Base-by-base conservation (phyloP, 2,888 invertebrate species). In the Metalampra italica region DNA sequence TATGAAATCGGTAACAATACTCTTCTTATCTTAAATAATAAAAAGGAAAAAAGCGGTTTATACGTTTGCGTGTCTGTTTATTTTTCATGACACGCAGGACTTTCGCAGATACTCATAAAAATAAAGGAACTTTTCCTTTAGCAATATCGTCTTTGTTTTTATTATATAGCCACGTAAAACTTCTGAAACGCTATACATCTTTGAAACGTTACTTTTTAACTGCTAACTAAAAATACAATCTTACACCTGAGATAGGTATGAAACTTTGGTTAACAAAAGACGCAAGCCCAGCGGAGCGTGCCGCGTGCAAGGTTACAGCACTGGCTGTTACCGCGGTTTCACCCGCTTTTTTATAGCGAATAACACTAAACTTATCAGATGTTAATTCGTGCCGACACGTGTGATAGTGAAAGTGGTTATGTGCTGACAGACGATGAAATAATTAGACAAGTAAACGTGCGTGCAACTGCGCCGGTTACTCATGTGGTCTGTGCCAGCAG, bases 351-450 rank as follows among this genome's bases (percentile, higher is more conserved):
- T 37, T 48, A 44, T 39, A 29, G 43, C 47, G 15, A 47, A 42
- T 38, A 30, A 38, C 38, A 55, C 56, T n/a, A n/a, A n/a, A n/a
- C n/a, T 59, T 60, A 69, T 66, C 66, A 63, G 65, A 68, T 67
- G 57, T 56, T 66, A 61, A 64, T 64, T 64, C 53, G 64, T 60
- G 61, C 55, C 51, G 56, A 54, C 60, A 64, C 62, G 63, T 60
- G 59, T 67, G 69, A 73, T 67, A 75, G 79, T 73, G 78, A 81
- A 80, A 81, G 78, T 76, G 48, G 32, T 57, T 59, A 54, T 55
- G 59, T 60, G 55, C 14, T 37, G 12, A 9, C 56, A 56, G 44
- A 43, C 36, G 45, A 13, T 44, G 54, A 47, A 52, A 56, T 47
- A 54, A 52, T 52, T 52, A 54, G 46, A 50, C 50, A 50, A 52